Conservation (phyloP, 2,113 vertebrate species). For the Scartelaos histophorus region DNA sequence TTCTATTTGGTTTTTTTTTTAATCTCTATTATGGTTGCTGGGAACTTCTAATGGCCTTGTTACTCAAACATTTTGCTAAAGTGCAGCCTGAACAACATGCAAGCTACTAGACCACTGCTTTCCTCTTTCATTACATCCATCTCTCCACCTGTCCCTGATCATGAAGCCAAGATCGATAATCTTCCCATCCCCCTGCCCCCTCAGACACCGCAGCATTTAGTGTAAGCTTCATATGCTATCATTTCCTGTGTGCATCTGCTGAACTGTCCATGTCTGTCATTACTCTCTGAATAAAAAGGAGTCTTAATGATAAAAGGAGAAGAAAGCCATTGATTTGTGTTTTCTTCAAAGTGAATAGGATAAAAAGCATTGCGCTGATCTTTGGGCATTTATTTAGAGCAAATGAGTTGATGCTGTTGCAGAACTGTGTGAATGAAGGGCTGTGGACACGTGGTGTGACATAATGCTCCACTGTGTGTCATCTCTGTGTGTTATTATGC, state of each 20-base stretch:
- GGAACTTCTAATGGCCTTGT: slow-evolving; percentile 43
- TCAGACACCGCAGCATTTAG: not conserved
- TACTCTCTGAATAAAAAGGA: slow-evolving; percentile 19
- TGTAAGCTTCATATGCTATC: slow-evolving; percentile 2
- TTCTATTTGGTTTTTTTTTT: too few species aligned
- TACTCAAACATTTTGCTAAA: slow-evolving; percentile 46
- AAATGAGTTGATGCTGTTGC: not conserved
- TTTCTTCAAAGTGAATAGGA: slow-evolving; percentile 14
- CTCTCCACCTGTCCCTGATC: slow-evolving; percentile 39
- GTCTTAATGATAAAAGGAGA: not conserved
- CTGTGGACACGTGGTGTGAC: slow-evolving; percentile 26
- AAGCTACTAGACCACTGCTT: slow-evolving; percentile 27
- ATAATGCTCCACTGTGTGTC: slow-evolving; percentile 38
- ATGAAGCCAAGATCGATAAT: slow-evolving; percentile 39
- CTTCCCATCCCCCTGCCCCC: not conserved
- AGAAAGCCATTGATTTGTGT: slow-evolving; percentile 24
- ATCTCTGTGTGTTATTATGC: slow-evolving; percentile 34
- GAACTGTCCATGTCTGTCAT: slow-evolving; percentile 10
- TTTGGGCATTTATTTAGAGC: slow-evolving; percentile 10
- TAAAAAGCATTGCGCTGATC: not conserved
- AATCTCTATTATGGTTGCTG: slow-evolving; percentile 51
- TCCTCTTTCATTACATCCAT: slow-evolving; percentile 40
- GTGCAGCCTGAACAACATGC: slow-evolving; percentile 19
- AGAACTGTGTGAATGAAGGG: slow-evolving; percentile 18
- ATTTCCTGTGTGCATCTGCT: slow-evolving; percentile 21